Evolutionary conservation across 2,113 vertebrate genomes (phyloP), one percentile per base, ranked within the genome.

Genomic region (Cariama cristata): DNA sequence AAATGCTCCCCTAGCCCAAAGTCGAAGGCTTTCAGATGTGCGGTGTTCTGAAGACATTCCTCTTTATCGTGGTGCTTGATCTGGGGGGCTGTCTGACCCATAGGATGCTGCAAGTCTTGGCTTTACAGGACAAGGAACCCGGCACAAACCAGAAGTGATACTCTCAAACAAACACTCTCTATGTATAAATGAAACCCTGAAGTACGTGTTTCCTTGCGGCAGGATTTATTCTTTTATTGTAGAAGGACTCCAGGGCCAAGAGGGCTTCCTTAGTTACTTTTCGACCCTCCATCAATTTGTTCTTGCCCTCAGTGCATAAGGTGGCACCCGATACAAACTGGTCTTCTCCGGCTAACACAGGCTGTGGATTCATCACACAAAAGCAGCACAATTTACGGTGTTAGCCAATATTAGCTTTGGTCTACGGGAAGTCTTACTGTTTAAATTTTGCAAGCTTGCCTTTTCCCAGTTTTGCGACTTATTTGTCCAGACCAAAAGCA

Each of bases 161-260:
- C 33, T 15, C 66, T 27, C 63, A 28, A 9, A 17, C 16, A 13
- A 13, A 5, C 4, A 32, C 55, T 9, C 3, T 4, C 32, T 5
- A 4, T 2, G 9, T 4, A 14, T 0, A 4, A 6, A 22, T 1
- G 9, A 35, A 27, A 8, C 17, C 56, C 72, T 3, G 13, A 12
- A 0, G 0, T 4, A 28, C 30, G 77, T 4, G 0, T 7, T 8
- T 0, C 1, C 0, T 0, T 11, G 21, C 5, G 0, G 23, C 3
- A 12, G 33, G 3, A 8, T 35, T 12, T 26, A 18, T 5, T 14
- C 58, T 40, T 32, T 18, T 13, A 2, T 1, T 5, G 20, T 0
- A 66, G 72, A 15, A 77, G 63, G 28, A 49, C 14, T 53, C 27
- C 0, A 8, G 33, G 55, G 12, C 45, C 24, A 33, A 12, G 33